Evolutionary conservation across 2,797 vertebrate species (phyloP), one percentile per base, ranked within the genome.

Genomic region (Pantherophis alleghaniensis): DNA sequence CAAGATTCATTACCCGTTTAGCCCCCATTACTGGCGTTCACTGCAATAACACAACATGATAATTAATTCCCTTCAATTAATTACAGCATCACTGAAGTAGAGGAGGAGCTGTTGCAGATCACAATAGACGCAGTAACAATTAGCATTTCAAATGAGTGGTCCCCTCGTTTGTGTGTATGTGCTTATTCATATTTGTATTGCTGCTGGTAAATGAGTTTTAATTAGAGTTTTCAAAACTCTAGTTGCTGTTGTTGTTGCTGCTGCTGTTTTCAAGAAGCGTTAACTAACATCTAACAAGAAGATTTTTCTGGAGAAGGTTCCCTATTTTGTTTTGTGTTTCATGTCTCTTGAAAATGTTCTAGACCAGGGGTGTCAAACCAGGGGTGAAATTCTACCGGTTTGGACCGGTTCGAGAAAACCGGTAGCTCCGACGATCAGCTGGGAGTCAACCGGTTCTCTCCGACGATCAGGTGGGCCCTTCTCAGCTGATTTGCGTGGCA

Each of bases 11-110:
- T 93, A 37, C 18, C 74, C 57, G 28, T 90, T 61, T n/a, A 89
- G 91, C 69, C 86, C 86, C 92, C 60, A 92, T 94, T 95, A 94
- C 87, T n/a, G 92, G n/a, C 69, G 61, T 94, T 93, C 92, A 47
- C 56, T 87, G 94, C 90, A 94, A 90, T 61, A 93, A 94, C 20
- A 53, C n/a, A 69, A 95, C n/a, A 66, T 24, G 1, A 16, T 86
- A 95, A 94, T 93, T 92, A 95, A 94, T 91, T 91, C 59, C 94
- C 22, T 90, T 92, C 86, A 92, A 92, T 94, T 94, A 93, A 95
- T 95, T 96, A 69, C 86, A 63, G 47, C 90, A 56, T 87, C 90
- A 94, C 66, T 93, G 59, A 91, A 89, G 74, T 18, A 10, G 90
- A 66, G 87, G 57, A 92, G 5, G 22, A 88, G 66, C 7, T 79